Evolutionary conservation across 2,888 invertebrate genomes (phyloP), one percentile per base, ranked within the genome.

Genomic region (Augochlorella aurata): DNA sequence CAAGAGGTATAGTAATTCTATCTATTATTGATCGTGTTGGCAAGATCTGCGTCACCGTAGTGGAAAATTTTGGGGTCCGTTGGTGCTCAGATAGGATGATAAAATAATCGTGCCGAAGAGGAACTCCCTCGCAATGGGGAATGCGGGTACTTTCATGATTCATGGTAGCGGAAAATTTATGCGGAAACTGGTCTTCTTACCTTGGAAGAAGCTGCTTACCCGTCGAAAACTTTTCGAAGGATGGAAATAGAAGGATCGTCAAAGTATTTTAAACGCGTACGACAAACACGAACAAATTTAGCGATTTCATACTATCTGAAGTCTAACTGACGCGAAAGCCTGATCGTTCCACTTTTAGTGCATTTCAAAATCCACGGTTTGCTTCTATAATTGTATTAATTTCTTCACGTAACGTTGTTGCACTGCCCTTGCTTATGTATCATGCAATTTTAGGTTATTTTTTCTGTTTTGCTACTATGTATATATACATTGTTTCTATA

Each of bases 1-100:
- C 24, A 24, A 58, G 58, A 58, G 24, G 14, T 61, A 29, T 29
- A 61, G 61, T 29, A 74, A 54, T 38, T 70, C 38, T 38, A 38
- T 38, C 29, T 58, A 54, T 29, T 74, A 58, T 74, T 54, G 29
- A 66, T 65, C 69, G 44, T 18, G 5, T 21, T 21, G 12, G 5
- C 18, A 16, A 47, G 24, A 12, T 14, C 21, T 67, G 18, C 69
- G 72, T 65, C 68, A 58, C 58, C 49, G 9, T 58, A 80, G 24
- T 70, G 81, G 81, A 81, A 81, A 81, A 61, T 81, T 61, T 80
- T 80, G 9, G 54, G 49, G n/a, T 10, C 21, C 38, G 18, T 49
- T 47, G 14, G 9, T 21, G 52, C 18, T 10, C 1, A 50, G 54
- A 66, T 61, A 65, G 49, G 38, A 69, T 44, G 69, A 81, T 81